A percentile compares a stretch with the other conserved stretches of the same genome.
Conservation (phyloP, 2,888 invertebrate species). For the Cosmia pyralina region DNA sequence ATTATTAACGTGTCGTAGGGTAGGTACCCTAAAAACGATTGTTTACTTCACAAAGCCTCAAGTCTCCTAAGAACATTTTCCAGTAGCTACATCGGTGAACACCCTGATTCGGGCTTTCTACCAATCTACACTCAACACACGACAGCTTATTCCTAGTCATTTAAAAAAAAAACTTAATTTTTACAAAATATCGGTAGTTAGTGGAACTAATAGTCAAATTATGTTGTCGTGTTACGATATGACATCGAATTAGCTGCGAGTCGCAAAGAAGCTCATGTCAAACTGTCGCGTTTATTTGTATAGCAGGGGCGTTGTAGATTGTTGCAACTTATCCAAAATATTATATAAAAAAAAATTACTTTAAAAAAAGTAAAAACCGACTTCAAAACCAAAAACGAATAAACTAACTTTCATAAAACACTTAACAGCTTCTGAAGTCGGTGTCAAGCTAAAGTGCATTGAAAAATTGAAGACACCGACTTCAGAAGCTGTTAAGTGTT, state of each 20-base stretch:
- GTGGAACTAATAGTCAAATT: conserved; percentile 57
- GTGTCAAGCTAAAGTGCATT: too few species aligned
- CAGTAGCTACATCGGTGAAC: not conserved
- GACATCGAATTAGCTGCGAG: conserved; percentile 65
- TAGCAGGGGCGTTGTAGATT: conserved; percentile 53
- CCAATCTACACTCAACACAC: not conserved
- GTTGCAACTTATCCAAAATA: not conserved
- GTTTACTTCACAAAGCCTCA: not conserved
- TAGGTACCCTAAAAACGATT: not conserved
- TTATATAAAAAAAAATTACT: too few species aligned
- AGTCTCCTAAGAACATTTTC: not conserved
- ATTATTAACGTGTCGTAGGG: not conserved
- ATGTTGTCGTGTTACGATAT: conserved; percentile 73
- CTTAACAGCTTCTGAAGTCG: too few species aligned
- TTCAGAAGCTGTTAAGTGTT: too few species aligned
- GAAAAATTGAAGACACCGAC: too few species aligned
- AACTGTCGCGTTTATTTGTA: conserved; percentile 63
- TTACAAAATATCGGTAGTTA: conserved; percentile 58
- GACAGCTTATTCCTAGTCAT: conserved; percentile 10
- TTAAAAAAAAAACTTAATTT: conserved; percentile 49
- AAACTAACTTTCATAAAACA: too few species aligned
- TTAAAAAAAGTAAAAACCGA: too few species aligned
- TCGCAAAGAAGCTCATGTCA: conserved; percentile 78
- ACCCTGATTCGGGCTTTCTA: not conserved
- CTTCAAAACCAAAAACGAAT: too few species aligned